Conservation (phyloP, 2,113 vertebrate species). For the Corapipo altera region DNA sequence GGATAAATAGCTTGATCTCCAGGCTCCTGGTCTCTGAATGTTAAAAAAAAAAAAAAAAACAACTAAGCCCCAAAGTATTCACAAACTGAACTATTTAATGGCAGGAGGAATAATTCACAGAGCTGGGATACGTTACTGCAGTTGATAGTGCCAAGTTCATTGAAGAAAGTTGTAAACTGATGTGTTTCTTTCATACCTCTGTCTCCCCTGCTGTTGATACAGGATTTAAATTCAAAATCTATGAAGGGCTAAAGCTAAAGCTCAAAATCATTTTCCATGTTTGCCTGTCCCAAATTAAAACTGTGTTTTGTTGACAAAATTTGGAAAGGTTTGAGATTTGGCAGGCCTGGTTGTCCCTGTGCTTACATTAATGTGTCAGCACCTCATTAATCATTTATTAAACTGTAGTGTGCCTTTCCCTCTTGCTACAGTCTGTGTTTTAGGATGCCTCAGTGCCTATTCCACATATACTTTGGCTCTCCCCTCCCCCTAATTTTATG, state of each 20-base stretch:
- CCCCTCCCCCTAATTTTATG: slow-evolving; percentile 52
- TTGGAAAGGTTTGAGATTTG: slow-evolving; percentile 70
- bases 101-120: slow-evolving; percentile 34
- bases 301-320: slow-evolving; percentile 76
- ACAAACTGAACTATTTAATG: slow-evolving; percentile 32
- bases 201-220: slow-evolving; percentile 44
- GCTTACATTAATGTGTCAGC: slow-evolving; percentile 73
- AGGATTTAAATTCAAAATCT: slow-evolving; percentile 59
- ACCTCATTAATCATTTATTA: slow-evolving; percentile 74
- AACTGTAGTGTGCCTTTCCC: slow-evolving; percentile 50
- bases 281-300: slow-evolving; percentile 72
- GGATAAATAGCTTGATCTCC: slow-evolving; percentile 58
- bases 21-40: slow-evolving; percentile 13
- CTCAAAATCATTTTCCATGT: slow-evolving; percentile 65
- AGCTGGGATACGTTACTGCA: neutral
- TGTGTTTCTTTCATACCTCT: slow-evolving; percentile 44
- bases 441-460: slow-evolving; percentile 48
- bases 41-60: neutral
- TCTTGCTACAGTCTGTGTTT: slow-evolving; percentile 48
- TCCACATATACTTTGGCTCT: slow-evolving; percentile 20
- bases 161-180: slow-evolving; percentile 38
- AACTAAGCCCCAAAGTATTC: neutral
- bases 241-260: slow-evolving; percentile 44
- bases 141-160: slow-evolving; percentile 5
- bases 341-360: slow-evolving; percentile 62